phyloP scores from a whole-genome alignment of 2,888 invertebrate species.

The Acleris literana region DNA sequence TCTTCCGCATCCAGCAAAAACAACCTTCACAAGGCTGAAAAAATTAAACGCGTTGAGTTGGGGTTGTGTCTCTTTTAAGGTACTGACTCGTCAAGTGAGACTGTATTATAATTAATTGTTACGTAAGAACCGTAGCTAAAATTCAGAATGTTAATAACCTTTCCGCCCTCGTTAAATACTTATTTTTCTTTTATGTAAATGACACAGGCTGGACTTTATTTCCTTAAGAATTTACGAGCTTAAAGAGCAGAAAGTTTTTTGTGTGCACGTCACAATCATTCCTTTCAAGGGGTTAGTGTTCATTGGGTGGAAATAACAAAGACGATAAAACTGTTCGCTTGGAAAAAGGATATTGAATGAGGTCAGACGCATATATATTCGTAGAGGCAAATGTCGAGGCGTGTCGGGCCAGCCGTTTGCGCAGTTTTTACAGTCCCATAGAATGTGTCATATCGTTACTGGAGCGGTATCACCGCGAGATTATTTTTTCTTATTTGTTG shows the following conservation, averaged over 20 bases:
- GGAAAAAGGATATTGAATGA: conserved; percentile 82
- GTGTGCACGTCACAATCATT: conserved; percentile 75
- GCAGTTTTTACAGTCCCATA: conserved; percentile 62
- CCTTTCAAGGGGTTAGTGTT: conserved; percentile 74
- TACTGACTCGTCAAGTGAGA: too few relatives aligned
- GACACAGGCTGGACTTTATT: conserved; percentile 33
- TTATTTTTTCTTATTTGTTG: conserved; percentile 43
- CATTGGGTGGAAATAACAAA: conserved; percentile 81
- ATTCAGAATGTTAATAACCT: too few relatives aligned
- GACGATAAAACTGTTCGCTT: conserved; percentile 80
- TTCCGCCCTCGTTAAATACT: neutral
- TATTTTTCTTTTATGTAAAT: conserved; percentile 8
- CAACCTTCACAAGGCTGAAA: too few relatives aligned
- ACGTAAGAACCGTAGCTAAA: too few relatives aligned
- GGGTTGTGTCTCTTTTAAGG: too few relatives aligned
- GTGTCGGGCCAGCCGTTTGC: conserved; percentile 68
- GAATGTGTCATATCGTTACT: conserved; percentile 56
- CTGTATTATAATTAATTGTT: too few relatives aligned
- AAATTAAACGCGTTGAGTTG: too few relatives aligned
- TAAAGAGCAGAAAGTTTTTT: conserved; percentile 60
- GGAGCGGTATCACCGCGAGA: conserved; percentile 52
- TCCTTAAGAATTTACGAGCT: conserved; percentile 50
- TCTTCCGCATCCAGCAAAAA: too few relatives aligned
- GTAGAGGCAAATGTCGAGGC: conserved; percentile 71
- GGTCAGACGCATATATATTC: conserved; percentile 75